These are phyloP conservation scores for Meandrina meandrites DNA, from an alignment of 92 coral and sea anemone species.

Conservation along the genomic window DNA sequence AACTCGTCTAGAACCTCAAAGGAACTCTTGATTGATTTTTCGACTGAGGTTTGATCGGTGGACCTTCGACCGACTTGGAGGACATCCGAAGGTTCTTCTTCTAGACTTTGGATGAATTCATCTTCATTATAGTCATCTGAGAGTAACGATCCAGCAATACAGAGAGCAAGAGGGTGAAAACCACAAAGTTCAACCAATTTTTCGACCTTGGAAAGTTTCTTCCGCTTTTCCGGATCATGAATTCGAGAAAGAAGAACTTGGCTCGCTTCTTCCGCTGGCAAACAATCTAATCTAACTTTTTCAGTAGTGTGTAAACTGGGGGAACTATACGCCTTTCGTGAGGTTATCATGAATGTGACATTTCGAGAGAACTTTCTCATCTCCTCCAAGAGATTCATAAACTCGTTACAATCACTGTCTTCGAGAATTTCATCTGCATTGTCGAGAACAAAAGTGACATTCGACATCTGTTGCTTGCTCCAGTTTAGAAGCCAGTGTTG, in stretches of 20 bases:
- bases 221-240: background rate
- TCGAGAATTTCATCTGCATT: slow-evolving; percentile 24
- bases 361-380: background rate
- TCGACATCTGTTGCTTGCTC: slow-evolving; percentile 22
- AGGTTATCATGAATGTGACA: slow-evolving; percentile 28
- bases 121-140: slow-evolving; percentile 30
- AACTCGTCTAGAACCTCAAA: slow-evolving; percentile 17
- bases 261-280: background rate
- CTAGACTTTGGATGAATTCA: slow-evolving; percentile 8
- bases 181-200: slow-evolving; percentile 54
- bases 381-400: background rate
- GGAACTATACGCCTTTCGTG: background rate
- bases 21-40: slow-evolving; percentile 36
- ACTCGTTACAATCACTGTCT: background rate
- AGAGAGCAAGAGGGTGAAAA: slow-evolving; percentile 51
- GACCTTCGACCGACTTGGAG: background rate
- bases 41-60: slow-evolving; percentile 10
- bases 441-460: slow-evolving; percentile 36
- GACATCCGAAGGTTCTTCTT: slow-evolving; percentile 22
- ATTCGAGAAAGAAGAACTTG: background rate
- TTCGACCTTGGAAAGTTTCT: background rate
- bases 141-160: slow-evolving; percentile 48
- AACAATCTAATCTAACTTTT: no score
- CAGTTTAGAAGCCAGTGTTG: slow-evolving; percentile 34
- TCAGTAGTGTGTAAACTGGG: background rate